These are phyloP conservation scores for Latrodectus hesperus DNA, from an alignment of 2,888 invertebrate genomes.

Conservation along the genomic window DNA sequence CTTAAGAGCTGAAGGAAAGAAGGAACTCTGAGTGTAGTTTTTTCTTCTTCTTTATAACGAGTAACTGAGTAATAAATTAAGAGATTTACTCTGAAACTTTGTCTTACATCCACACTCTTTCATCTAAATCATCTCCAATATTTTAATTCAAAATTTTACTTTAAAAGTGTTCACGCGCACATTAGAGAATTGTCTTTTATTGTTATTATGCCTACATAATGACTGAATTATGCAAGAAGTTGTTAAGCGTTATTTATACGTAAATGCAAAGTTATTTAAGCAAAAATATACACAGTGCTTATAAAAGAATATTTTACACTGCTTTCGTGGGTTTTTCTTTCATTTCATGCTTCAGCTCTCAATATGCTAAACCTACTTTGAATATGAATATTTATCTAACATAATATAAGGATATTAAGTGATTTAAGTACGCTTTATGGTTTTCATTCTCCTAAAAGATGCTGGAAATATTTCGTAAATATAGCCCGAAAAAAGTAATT, in stretches of 20 bases:
- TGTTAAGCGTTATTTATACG: background rate
- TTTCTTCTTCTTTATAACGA: conserved; percentile 36
- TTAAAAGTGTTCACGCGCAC: background rate
- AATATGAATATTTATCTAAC: background rate
- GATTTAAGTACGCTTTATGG: background rate
- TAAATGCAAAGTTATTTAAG: background rate
- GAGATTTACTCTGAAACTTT: conserved; percentile 43
- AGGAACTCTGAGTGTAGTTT: conserved; percentile 22
- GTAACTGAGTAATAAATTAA: conserved; percentile 53
- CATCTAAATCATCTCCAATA: conserved; percentile 39
- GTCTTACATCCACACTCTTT: background rate
- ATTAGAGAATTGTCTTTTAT: background rate
- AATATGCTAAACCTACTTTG: background rate
- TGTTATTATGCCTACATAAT: conserved; percentile 1
- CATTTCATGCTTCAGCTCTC: background rate
- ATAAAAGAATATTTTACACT: background rate
- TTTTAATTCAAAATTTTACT: conserved; percentile 32
- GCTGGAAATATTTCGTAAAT: too few relatives aligned
- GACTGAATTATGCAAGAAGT: conserved; percentile 3
- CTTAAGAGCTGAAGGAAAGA: conserved; percentile 22
- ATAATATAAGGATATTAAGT: background rate
- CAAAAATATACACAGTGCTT: background rate
- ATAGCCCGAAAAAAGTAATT: too few relatives aligned
- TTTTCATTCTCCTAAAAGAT: background rate
- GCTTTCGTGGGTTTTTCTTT: background rate